Conservation (phyloP, 2,113 vertebrate genomes). For the Protobothrops flavoviridis region DNA sequence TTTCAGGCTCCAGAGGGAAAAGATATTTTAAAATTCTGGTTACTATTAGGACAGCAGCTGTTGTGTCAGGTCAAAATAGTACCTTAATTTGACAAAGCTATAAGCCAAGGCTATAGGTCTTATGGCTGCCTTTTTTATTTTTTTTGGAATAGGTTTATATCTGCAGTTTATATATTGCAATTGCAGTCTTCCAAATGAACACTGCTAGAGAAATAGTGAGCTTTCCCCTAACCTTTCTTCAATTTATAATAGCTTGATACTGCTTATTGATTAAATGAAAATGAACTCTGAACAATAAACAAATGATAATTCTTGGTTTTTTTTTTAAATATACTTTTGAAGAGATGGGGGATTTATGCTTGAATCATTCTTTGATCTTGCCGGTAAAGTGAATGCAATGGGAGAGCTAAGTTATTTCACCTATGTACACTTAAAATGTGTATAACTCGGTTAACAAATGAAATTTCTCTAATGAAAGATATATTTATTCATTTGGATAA, state of each 20-base stretch:
- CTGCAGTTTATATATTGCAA: not conserved
- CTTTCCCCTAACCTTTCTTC: not conserved
- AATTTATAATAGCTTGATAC: not conserved
- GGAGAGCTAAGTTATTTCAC: not conserved
- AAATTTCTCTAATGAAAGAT: not conserved
- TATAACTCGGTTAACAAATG: not conserved
- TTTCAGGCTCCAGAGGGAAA: constrained; percentile 19
- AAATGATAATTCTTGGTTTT: not conserved
- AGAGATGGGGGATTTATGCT: not conserved
- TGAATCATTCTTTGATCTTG: not conserved
- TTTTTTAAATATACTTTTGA: not conserved
- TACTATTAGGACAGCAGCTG: not conserved
- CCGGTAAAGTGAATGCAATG: not conserved
- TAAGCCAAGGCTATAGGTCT: not conserved
- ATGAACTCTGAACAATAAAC: not conserved
- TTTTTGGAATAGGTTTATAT: not conserved
- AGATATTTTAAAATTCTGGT: not conserved
- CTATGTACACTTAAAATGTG: not conserved
- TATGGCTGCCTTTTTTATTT: not conserved
- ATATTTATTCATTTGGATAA: not conserved
- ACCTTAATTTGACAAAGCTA: not conserved
- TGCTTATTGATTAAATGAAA: not conserved
- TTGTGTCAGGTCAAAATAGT: not conserved
- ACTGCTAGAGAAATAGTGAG: not conserved
- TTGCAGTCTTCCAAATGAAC: not conserved